Percentiles rank a stretch among this genome's conserved stretches.
Evolutionary conservation across 2,797 vertebrate genomes (phyloP).

Genomic region (Cephalopachus bancanus): DNA sequence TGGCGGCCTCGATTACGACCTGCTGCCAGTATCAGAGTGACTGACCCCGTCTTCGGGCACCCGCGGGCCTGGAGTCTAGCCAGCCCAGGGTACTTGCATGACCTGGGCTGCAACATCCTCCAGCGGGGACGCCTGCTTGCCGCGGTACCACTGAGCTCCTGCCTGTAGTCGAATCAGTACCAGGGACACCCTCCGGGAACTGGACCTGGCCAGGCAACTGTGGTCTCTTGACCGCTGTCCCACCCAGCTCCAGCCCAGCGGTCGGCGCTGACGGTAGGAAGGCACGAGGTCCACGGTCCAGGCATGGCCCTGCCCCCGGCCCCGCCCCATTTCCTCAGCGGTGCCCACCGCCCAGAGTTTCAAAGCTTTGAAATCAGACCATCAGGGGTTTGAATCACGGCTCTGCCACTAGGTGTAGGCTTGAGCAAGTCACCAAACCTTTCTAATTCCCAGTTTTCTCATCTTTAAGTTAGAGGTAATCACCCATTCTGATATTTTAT

Average conservation of each 20-base stretch:
- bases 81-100: background rate
- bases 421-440: background rate
- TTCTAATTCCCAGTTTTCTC: background rate
- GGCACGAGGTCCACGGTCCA: too few relatives aligned
- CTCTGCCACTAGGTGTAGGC: background rate
- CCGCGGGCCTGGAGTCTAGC: background rate
- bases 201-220: background rate
- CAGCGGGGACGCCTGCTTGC: rapidly evolving
- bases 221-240: rapidly evolving
- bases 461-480: conserved; percentile 23
- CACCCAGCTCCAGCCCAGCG: background rate
- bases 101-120: background rate
- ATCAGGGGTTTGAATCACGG: background rate
- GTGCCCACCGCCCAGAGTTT: rapidly evolving
- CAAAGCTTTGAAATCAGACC: background rate
- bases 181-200: background rate
- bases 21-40: background rate
- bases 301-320: rapidly evolving
- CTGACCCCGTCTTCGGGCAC: rapidly evolving
- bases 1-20: background rate
- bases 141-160: background rate
- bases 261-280: too few relatives aligned
- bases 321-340: background rate
- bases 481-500: background rate
- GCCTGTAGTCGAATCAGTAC: background rate